These are phyloP conservation scores for Oplegnathus fasciatus DNA, from an alignment of 2,113 vertebrate species.

Conservation along the genomic window DNA sequence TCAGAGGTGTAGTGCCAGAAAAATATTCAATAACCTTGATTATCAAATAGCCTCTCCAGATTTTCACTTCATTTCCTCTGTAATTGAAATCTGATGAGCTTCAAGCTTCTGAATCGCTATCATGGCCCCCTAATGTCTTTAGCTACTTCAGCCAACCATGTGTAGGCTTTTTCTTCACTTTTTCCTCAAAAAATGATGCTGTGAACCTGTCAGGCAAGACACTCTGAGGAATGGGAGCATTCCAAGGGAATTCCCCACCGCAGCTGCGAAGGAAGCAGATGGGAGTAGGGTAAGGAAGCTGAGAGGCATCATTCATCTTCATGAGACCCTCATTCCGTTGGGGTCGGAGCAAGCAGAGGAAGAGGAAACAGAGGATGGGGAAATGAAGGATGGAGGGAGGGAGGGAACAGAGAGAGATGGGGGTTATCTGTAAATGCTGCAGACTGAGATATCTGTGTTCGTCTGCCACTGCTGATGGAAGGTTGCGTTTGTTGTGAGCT, in stretches of 20 bases:
- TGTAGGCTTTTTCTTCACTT: slow-evolving; percentile 3
- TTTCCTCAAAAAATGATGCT: slow-evolving; percentile 11
- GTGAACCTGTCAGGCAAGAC: slow-evolving; percentile 38
- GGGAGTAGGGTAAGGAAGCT: slow-evolving; percentile 42
- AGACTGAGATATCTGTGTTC: slow-evolving; percentile 59
- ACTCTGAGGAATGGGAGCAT: slow-evolving; percentile 22
- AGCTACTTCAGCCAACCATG: slow-evolving; percentile 3
- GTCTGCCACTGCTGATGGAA: slow-evolving; percentile 25
- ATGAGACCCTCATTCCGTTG: slow-evolving; percentile 60
- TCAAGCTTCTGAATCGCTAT: slow-evolving; percentile 28
- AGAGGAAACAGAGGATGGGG: slow-evolving; percentile 25
- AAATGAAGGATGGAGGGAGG: slow-evolving; percentile 32
- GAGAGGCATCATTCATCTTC: slow-evolving; percentile 72
- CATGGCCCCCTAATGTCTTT: slow-evolving; percentile 43
- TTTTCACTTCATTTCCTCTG: slow-evolving; percentile 53
- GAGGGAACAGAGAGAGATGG: slow-evolving; percentile 29
- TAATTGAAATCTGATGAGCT: slow-evolving; percentile 64
- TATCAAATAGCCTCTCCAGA: slow-evolving; percentile 36
- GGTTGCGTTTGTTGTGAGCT: slow-evolving; percentile 42
- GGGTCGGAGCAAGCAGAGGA: slow-evolving; percentile 33
- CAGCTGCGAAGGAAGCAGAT: slow-evolving; percentile 53
- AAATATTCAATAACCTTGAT: slow-evolving; percentile 41
- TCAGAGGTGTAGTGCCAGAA: slow-evolving; percentile 18
- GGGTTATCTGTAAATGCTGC: slow-evolving; percentile 67
- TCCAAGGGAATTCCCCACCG: slow-evolving; percentile 50